Evolutionary conservation across 2,888 invertebrate species (phyloP).

Genomic region (Himalopsyche anomala): DNA sequence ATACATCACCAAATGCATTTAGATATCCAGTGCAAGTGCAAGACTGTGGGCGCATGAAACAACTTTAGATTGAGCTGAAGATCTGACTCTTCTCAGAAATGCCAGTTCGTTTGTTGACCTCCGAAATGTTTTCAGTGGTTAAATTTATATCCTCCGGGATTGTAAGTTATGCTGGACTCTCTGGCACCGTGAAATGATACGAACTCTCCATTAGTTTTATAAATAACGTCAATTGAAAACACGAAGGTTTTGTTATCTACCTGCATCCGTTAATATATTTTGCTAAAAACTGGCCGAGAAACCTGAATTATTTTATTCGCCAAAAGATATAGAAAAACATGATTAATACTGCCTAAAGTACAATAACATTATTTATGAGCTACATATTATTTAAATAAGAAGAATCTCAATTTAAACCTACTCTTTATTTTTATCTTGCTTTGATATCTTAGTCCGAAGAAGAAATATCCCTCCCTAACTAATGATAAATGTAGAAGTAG

Average conservation of each 20-base stretch:
- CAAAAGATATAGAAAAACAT: slow-evolving; percentile 1
- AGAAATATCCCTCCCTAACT: neutral
- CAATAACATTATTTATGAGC: slow-evolving; percentile 9
- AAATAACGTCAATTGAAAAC: slow-evolving; percentile 29
- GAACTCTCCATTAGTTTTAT: slow-evolving; percentile 33
- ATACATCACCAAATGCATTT: slow-evolving; percentile 1
- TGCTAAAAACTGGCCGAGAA: neutral
- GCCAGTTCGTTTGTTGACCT: slow-evolving; percentile 35
- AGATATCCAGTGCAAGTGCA: neutral
- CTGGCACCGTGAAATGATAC: slow-evolving; percentile 29
- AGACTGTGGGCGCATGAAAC: neutral
- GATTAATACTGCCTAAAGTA: neutral
- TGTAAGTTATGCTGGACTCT: slow-evolving; percentile 11
- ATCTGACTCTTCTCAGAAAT: slow-evolving; percentile 39
- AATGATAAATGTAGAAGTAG: neutral
- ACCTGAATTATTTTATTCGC: neutral
- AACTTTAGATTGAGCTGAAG: neutral
- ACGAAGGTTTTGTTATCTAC: slow-evolving; percentile 10
- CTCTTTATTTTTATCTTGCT: neutral
- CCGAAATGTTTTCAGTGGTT: slow-evolving; percentile 28
- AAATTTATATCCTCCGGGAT: slow-evolving; percentile 21
- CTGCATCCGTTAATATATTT: neutral
- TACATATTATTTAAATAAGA: neutral
- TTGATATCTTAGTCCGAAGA: neutral
- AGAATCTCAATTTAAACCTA: neutral